These are phyloP conservation scores for Climacteris rufus DNA, from an alignment of 2,113 vertebrate genomes.

Conservation along the genomic window DNA sequence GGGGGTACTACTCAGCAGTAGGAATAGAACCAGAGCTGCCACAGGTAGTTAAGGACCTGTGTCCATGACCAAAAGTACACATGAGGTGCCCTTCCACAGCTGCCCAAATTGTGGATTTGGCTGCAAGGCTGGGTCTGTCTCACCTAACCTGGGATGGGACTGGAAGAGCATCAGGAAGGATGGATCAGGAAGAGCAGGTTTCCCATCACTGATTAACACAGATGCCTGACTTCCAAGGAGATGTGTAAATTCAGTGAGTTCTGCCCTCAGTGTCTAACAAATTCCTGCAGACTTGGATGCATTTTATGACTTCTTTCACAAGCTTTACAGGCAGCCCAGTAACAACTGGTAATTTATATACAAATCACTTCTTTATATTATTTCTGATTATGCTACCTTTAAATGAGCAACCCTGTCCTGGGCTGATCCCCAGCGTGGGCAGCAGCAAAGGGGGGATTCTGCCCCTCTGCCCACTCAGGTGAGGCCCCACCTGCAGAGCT, in stretches of 20 bases:
- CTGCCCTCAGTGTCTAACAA: not conserved
- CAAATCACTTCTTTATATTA: not conserved
- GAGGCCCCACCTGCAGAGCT: not conserved
- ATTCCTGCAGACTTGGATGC: not conserved
- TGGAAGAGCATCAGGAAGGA: too few relatives aligned
- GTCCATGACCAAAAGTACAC: not conserved
- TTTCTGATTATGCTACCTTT: not conserved
- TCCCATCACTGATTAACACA: too few relatives aligned
- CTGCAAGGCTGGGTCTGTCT: not conserved
- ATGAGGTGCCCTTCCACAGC: not conserved
- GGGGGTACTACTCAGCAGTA: not conserved
- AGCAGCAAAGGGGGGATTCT: not conserved
- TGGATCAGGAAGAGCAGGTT: not conserved
- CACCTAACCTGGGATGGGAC: too few relatives aligned
- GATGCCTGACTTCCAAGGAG: not conserved
- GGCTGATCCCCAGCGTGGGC: not conserved
- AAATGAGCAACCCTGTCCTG: not conserved
- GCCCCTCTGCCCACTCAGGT: not conserved
- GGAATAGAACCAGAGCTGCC: not conserved
- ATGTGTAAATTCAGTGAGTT: not conserved
- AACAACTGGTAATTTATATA: not conserved
- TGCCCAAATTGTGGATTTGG: not conserved
- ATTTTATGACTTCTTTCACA: not conserved
- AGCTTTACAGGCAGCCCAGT: not conserved
- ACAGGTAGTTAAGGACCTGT: not conserved